Base-by-base conservation (phyloP, 2,888 invertebrate species). In the Himalopsyche kuldschensis region DNA sequence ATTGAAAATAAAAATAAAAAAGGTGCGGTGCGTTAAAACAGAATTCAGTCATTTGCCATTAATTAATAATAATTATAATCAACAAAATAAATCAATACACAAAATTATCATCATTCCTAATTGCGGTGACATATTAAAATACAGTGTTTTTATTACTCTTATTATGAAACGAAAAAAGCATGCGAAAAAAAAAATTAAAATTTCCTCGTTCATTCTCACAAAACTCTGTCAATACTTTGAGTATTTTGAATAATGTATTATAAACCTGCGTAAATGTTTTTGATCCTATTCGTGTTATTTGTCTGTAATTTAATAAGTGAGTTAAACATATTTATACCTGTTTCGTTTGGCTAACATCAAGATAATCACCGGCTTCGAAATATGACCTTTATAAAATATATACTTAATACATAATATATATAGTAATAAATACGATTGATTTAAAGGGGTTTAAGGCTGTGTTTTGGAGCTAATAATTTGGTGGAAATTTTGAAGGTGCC, bases 41-140 rank as follows among this genome's bases (percentile, higher is more conserved):
- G 88, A 86, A 87, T 90, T 90, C 92, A 90, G 89, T 90, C 89
- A 89, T 88, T 90, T 90, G 91, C 90, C 90, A 90, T 89, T 90
- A 90, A 87, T 87, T 88, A 90, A 90, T 88, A 90, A 88, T 87
- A 88, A 41, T 41, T 41, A 41, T 41, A 41, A 41, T 41, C 6
- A 55, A 55, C 20, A 87, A 85, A 75, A 83, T 78, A 85, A 83
- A 85, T 83, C n/a, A 82, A 82, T 85, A 85, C 84, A 85, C 78
- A 85, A 85, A 79, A 81, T 81, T 82, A 81, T 81, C 27, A 82
- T 77, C 84, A 84, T 84, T 85, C 83, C 86, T 86, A 84, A 75
- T 41, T 86, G 41, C 15, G 41, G 41, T 15, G 41, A 41, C 11
- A 41, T 81, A 48, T 80, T 80, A 83, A 47, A 78, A 46, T 55